Percentiles rank a stretch among this genome's conserved stretches.
These are phyloP conservation scores for Amblyopsis rosae DNA, from an alignment of 2,113 vertebrate genomes.

Conservation along the genomic window DNA sequence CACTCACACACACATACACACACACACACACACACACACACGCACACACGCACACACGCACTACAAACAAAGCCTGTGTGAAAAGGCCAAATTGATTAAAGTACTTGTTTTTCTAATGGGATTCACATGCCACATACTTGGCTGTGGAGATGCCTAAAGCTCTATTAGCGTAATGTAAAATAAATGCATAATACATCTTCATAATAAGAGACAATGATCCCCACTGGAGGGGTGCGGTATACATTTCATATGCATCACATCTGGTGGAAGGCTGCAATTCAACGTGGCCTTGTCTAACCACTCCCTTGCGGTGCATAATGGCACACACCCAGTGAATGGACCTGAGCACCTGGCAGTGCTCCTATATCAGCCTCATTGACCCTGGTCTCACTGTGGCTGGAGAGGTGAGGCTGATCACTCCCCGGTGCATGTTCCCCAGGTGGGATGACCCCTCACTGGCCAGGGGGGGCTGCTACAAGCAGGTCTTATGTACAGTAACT, in stretches of 20 bases:
- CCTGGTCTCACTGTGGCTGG: constrained; percentile 42
- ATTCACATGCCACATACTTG: constrained; percentile 65
- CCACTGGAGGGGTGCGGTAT: constrained; percentile 14
- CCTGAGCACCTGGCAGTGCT: constrained; percentile 50
- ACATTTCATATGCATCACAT: constrained; percentile 27
- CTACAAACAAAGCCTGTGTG: constrained; percentile 71
- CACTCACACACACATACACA: constrained; percentile 30
- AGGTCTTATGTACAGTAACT: constrained; percentile 37
- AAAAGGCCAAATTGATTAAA: constrained; percentile 77
- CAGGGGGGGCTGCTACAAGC: constrained; percentile 18
- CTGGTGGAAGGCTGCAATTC: constrained; percentile 30
- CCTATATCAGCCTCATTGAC: constrained; percentile 57
- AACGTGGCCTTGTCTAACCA: constrained; percentile 16
- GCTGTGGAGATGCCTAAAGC: constrained; percentile 71
- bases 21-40: constrained; percentile 29
- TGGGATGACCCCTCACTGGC: constrained; percentile 19
- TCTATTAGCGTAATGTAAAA: constrained; percentile 72
- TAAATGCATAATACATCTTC: constrained; percentile 49
- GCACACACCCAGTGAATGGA: constrained; percentile 43
- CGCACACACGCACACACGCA: background rate
- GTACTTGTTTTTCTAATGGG: constrained; percentile 64
- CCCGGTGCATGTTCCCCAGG: constrained; percentile 5
- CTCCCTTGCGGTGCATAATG: background rate
- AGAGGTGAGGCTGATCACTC: constrained; percentile 16
- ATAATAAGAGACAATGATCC: constrained; percentile 44